These are phyloP conservation scores for Mastigias papua DNA, from an alignment of 30 jellyfish, hydroid and myxozoan genomes.

Conservation along the genomic window DNA sequence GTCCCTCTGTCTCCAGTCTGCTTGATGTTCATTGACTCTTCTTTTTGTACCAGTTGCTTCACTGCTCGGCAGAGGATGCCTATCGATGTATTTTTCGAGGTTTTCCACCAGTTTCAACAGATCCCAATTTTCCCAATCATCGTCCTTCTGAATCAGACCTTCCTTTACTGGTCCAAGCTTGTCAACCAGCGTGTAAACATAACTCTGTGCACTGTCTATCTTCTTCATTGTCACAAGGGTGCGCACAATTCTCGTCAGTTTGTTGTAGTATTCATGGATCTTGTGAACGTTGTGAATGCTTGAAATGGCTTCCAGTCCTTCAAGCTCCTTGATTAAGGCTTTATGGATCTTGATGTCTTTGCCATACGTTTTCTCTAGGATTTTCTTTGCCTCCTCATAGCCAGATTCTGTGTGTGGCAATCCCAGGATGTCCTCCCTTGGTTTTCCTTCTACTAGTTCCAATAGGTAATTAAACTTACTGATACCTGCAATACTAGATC, in stretches of 20 bases:
- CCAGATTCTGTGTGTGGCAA: constrained; percentile 53
- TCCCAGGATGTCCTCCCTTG: constrained; percentile 68
- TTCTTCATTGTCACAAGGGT: constrained; percentile 67
- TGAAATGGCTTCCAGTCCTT: constrained; percentile 1
- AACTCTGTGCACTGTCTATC: constrained; percentile 58
- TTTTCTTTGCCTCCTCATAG: constrained; percentile 46
- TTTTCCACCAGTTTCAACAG: constrained; percentile 56
- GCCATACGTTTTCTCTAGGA: constrained; percentile 50
- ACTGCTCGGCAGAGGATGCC: constrained; percentile 47
- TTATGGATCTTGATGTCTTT: constrained; percentile 57
- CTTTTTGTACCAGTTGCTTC: constrained; percentile 21
- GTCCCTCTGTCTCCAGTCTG: constrained; percentile 27
- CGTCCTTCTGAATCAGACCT: constrained; percentile 44
- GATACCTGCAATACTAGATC: constrained; percentile 70
- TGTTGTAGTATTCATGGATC: constrained; percentile 62
- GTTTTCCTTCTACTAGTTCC: constrained; percentile 65
- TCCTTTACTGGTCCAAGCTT: constrained; percentile 69
- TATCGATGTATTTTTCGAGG: constrained; percentile 51
- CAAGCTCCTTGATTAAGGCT: constrained; percentile 60
- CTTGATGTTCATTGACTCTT: constrained; percentile 4
- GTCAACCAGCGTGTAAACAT: constrained; percentile 48
- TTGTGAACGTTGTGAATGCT: constrained; percentile 37
- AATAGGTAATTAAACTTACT: constrained; percentile 75
- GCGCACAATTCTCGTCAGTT: constrained; percentile 56
- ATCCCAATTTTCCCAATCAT: constrained; percentile 53